Percentiles rank a stretch among this genome's conserved stretches.
These are phyloP conservation scores for Alloscopus bannaensis DNA, from an alignment of 2,888 invertebrate genomes.

Conservation along the genomic window DNA sequence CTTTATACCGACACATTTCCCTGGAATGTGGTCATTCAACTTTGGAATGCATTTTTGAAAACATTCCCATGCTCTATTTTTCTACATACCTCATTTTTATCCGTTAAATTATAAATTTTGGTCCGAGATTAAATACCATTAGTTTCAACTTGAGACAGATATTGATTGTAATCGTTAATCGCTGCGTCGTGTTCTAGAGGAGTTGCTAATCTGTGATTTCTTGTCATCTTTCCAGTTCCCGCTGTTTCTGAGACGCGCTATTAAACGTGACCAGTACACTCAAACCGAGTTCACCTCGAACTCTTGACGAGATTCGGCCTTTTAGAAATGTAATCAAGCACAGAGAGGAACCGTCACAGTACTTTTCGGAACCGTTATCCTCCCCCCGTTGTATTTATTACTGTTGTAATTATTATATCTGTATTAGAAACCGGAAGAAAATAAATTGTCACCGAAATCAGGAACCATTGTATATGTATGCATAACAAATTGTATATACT, in stretches of 20 bases:
- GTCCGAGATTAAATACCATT: too few species aligned
- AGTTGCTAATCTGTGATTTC: slow-evolving; percentile 8
- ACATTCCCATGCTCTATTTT: too few species aligned
- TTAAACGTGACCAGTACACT: slow-evolving; percentile 47
- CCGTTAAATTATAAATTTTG: too few species aligned
- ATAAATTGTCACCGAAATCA: slow-evolving; percentile 3
- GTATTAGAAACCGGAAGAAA: not conserved
- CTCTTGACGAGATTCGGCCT: slow-evolving; percentile 49
- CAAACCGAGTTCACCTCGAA: slow-evolving; percentile 31
- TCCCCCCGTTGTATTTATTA: slow-evolving; percentile 18
- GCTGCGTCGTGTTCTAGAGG: too few species aligned
- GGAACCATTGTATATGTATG: slow-evolving; percentile 28
- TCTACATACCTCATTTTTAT: too few species aligned
- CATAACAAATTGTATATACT: slow-evolving; percentile 29
- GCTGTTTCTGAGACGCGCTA: slow-evolving; percentile 32
- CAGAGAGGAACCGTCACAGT: slow-evolving; percentile 32
- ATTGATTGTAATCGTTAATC: too few species aligned
- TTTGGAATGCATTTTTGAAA: too few species aligned
- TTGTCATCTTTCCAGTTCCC: slow-evolving; percentile 23
- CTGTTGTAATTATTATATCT: not conserved
- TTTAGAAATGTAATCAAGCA: slow-evolving; percentile 27
- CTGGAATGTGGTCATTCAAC: too few species aligned
- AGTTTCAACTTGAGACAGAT: too few species aligned
- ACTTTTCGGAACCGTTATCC: slow-evolving; percentile 50
- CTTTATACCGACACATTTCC: not conserved